Evolutionary conservation across 2,797 vertebrate genomes (phyloP), one percentile per base, ranked within the genome.

Genomic region (Gallinago nigripennis): DNA sequence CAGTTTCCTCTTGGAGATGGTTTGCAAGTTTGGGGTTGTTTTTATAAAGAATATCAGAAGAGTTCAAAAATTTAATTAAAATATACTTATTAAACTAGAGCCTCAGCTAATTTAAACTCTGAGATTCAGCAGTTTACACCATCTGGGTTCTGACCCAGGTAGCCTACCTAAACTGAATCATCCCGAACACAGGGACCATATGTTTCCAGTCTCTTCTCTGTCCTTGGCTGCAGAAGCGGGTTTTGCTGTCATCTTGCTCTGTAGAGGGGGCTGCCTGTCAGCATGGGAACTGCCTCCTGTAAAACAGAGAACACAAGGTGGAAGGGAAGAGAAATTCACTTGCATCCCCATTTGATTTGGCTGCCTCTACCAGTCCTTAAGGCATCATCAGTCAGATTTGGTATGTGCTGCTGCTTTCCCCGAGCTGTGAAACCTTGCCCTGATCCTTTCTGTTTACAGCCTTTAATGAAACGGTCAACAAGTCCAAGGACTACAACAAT

Each of bases 111-210:
- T 43, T 2, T 70, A 66, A 88, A 86, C 51, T 68, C 58, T 72
- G 43, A 82, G 58, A 86, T 43, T 96, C 91, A 94, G 87, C 72
- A 91, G 14, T 94, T 96, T 86, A 43, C n/a, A 75, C 69, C 76
- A 71, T 86, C 84, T 96, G 85, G 60, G 58, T 58, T 83, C 87
- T 94, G 87, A 85, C 80, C 76, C 54, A 85, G 70, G 82, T 68
- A 90, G 17, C 72, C 60, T 92, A 63, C 79, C 76, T 94, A 46
- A 81, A 79, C 46, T 76, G 80, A 82, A 60, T 86, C 46, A 56
- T 60, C 76, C 79, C 65, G 79, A 91, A 81, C 45, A n/a, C 58
- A 66, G 46, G 65, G 46, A 79, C 51, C 61, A 81, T 89, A 64
- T 63, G 63, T 94, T 91, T 94, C n/a, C 31, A 87, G 23, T 48